Percentiles rank a stretch among this genome's conserved stretches.
Evolutionary conservation across 2,113 vertebrate genomes (phyloP).

Genomic region (Lepus europaeus): DNA sequence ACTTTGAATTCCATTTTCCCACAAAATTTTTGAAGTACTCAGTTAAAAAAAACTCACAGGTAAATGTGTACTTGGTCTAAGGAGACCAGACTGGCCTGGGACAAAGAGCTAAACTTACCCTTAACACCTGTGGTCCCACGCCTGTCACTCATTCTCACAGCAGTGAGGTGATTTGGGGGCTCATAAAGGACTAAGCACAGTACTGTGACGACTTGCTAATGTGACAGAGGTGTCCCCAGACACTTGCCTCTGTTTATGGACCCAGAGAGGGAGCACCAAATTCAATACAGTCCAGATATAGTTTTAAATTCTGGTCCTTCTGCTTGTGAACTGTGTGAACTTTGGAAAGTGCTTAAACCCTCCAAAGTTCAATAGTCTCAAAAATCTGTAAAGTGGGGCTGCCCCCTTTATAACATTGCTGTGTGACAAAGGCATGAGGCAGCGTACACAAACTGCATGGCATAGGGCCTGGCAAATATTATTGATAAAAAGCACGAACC

Average conservation of each 20-base stretch:
- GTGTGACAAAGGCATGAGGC: background rate
- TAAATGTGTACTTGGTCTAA: background rate
- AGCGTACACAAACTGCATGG: fast-evolving
- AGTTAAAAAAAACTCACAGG: background rate
- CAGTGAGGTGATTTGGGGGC: constrained; percentile 24
- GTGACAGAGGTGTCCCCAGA: background rate
- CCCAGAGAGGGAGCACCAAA: background rate
- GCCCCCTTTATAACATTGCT: fast-evolving
- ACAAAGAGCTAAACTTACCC: background rate
- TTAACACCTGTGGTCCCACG: background rate
- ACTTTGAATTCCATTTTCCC: too few relatives aligned
- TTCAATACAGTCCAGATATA: background rate
- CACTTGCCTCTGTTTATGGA: constrained; percentile 51
- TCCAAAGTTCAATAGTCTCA: background rate
- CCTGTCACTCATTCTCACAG: background rate
- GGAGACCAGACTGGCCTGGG: background rate
- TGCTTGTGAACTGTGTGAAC: background rate
- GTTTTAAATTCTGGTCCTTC: background rate
- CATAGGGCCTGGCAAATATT: fast-evolving
- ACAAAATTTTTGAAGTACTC: too few relatives aligned
- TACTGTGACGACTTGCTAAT: background rate
- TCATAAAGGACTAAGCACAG: background rate
- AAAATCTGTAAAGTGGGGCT: background rate
- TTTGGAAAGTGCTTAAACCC: background rate
- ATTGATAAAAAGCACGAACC: background rate